A percentile compares a stretch with the other conserved stretches of the same genome.
These are phyloP conservation scores for Lepeophtheirus nordmannii DNA, from an alignment of 2,888 invertebrate species.

Conservation along the genomic window DNA sequence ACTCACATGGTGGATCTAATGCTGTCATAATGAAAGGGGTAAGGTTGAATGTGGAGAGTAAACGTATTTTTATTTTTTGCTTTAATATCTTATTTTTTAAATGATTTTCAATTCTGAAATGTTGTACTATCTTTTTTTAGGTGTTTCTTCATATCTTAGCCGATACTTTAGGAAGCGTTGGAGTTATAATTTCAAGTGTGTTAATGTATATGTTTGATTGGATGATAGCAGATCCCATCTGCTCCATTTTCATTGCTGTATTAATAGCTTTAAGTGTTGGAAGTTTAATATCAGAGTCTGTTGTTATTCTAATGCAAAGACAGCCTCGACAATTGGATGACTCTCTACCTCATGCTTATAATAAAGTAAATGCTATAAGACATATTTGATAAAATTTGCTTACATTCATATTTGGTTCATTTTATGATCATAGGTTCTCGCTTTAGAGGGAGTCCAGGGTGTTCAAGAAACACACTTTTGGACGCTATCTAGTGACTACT, in stretches of 20 bases:
- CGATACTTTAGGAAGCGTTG: conserved; percentile 88
- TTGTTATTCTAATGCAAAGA: conserved; percentile 80
- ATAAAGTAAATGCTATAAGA: conserved; percentile 44
- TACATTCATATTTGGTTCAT: too few species aligned
- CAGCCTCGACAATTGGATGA: conserved; percentile 69
- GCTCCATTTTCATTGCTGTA: conserved; percentile 86
- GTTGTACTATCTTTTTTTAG: conserved; percentile 51
- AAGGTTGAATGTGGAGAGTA: not conserved
- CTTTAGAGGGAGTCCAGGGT: conserved; percentile 80
- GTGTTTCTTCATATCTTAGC: conserved; percentile 92
- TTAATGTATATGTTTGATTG: conserved; percentile 90
- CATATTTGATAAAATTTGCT: too few species aligned
- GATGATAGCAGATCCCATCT: conserved; percentile 97
- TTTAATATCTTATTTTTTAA: not conserved
- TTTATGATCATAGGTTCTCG: conserved; percentile 37
- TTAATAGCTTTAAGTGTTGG: conserved; percentile 62
- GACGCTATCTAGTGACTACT: conserved; percentile 88
- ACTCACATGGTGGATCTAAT: conserved; percentile 39
- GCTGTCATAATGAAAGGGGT: conserved; percentile 32
- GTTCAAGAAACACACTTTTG: conserved; percentile 93
- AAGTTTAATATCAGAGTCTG: conserved; percentile 47
- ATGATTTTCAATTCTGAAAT: not conserved
- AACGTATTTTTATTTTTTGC: not conserved
- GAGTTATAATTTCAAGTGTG: conserved; percentile 84
- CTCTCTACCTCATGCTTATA: conserved; percentile 68